Evolutionary conservation across 2,888 invertebrate genomes (phyloP).

Genomic region (Celastrina argiolus): DNA sequence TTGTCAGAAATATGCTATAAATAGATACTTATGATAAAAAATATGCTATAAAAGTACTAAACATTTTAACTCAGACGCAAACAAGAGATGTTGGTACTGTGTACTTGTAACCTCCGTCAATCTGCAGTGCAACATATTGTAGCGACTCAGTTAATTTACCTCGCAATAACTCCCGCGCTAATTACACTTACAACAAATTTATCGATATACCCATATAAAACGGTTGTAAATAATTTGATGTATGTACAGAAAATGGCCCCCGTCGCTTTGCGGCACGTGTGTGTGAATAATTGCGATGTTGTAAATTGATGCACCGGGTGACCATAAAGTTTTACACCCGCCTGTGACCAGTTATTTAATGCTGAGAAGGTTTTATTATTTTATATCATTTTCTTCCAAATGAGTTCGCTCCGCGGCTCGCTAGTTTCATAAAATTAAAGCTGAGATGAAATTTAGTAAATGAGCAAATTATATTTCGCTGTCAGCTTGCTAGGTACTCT

Average conservation of each 20-base stretch:
- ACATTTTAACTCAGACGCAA: too few species aligned
- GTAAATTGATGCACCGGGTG: conserved; percentile 7
- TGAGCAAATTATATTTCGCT: too few species aligned
- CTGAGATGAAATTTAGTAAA: too few species aligned
- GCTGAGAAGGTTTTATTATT: background rate
- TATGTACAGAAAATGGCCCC: background rate
- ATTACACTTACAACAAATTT: conserved; percentile 1
- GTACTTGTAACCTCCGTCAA: background rate
- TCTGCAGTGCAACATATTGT: background rate
- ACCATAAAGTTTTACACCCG: background rate
- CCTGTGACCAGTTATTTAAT: background rate
- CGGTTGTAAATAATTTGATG: conserved; percentile 1
- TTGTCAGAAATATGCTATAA: too few species aligned
- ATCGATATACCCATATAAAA: background rate
- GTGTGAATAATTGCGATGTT: background rate
- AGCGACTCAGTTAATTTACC: background rate
- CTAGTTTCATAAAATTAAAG: too few species aligned
- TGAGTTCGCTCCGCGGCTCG: too few species aligned
- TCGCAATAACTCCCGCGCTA: background rate
- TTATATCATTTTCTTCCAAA: too few species aligned
- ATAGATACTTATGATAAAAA: too few species aligned
- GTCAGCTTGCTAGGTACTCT: too few species aligned
- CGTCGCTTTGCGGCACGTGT: background rate
- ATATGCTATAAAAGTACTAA: too few species aligned
- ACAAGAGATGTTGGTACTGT: too few species aligned